Evolutionary conservation across 2,797 vertebrate genomes (phyloP).

Genomic region (Heterohyrax brucei): DNA sequence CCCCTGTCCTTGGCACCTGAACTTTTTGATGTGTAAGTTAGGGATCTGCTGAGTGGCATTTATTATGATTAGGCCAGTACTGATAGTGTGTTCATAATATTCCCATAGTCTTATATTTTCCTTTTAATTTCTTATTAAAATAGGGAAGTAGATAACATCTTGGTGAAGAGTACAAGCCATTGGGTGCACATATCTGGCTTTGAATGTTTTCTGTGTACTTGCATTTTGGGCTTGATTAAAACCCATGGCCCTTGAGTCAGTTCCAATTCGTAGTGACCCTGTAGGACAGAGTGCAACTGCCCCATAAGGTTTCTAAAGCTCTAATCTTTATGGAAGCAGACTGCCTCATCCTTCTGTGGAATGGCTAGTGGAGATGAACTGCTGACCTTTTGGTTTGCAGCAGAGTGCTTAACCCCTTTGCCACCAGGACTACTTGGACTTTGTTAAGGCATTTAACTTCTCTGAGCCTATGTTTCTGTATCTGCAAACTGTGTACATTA

Average conservation of each 20-base stretch:
- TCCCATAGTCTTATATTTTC: slow-evolving; percentile 41
- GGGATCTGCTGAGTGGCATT: not conserved
- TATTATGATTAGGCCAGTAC: slow-evolving; percentile 28
- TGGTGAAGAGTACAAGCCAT: not conserved
- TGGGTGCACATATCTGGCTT: not conserved
- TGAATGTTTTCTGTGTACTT: not conserved
- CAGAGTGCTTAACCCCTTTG: too few relatives aligned
- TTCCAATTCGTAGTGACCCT: too few relatives aligned
- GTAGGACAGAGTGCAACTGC: too few relatives aligned
- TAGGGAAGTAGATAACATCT: not conserved
- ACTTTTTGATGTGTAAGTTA: slow-evolving; percentile 31
- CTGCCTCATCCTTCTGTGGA: too few relatives aligned
- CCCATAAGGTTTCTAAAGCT: too few relatives aligned
- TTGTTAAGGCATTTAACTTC: slow-evolving; percentile 4
- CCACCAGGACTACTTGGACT: too few relatives aligned
- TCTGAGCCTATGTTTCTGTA: slow-evolving; percentile 7
- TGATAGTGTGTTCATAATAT: not conserved
- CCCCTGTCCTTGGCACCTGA: not conserved
- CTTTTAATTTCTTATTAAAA: slow-evolving; percentile 49
- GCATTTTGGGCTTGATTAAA: not conserved
- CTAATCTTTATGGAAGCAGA: too few relatives aligned
- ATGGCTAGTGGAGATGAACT: too few relatives aligned
- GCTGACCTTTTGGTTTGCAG: too few relatives aligned
- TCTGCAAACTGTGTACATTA: slow-evolving; percentile 4
- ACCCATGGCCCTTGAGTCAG: not conserved